Conservation (phyloP, 2,888 invertebrate genomes). For the Coenonympha arcania region DNA sequence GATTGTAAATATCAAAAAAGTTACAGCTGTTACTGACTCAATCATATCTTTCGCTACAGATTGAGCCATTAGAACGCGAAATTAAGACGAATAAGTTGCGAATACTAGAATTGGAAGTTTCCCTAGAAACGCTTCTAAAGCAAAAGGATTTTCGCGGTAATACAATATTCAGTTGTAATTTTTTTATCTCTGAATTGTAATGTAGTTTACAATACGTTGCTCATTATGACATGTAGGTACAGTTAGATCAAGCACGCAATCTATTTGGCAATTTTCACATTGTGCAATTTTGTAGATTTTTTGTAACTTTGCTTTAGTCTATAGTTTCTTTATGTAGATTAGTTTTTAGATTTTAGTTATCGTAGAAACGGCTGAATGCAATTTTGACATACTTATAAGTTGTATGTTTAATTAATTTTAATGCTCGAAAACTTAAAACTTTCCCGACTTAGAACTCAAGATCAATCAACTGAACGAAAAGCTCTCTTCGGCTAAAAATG, state of each 20-base stretch:
- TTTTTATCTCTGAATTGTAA: conserved; percentile 37
- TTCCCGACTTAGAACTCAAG: conserved; percentile 77
- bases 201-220: conserved; percentile 1
- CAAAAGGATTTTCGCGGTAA: conserved; percentile 78
- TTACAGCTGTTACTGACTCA: conserved; percentile 58
- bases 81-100: conserved; percentile 88
- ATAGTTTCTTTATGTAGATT: too few relatives aligned
- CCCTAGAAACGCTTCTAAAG: conserved; percentile 84
- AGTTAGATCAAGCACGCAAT: too few relatives aligned
- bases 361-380: too few relatives aligned
- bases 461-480: conserved; percentile 85
- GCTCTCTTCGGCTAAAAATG: conserved; percentile 79
- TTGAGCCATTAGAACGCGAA: conserved; percentile 89
- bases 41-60: conserved; percentile 59
- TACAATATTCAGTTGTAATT: conserved; percentile 62
- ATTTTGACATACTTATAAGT: too few relatives aligned
- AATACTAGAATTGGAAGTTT: conserved; percentile 87
- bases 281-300: too few relatives aligned
- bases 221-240: too few relatives aligned
- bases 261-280: too few relatives aligned
- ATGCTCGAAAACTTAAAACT: too few relatives aligned
- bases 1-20: conserved; percentile 44
- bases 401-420: background rate
- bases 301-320: too few relatives aligned
- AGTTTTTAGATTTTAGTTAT: too few relatives aligned